phyloP scores from a whole-genome alignment of 2,113 vertebrate genomes.

The Pseudolaguvia tuberculata region DNA sequence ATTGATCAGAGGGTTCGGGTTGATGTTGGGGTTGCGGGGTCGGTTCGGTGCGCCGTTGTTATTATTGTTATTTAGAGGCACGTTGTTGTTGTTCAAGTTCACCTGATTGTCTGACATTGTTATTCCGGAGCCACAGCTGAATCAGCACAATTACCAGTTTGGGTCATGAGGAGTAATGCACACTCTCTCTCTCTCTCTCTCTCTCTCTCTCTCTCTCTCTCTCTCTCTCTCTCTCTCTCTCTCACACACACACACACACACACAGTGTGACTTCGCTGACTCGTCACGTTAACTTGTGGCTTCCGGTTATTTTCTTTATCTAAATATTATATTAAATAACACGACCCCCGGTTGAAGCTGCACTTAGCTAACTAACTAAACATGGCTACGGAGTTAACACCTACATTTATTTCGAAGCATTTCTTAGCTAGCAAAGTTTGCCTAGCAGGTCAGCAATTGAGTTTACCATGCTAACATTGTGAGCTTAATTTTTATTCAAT shows the following conservation, averaged over 20 bases:
- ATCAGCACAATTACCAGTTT: not conserved
- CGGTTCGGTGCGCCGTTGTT: constrained; percentile 75
- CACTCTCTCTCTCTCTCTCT: not conserved
- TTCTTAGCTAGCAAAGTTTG: not conserved
- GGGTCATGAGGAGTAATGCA: constrained; percentile 25
- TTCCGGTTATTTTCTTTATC: not conserved
- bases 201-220: not conserved
- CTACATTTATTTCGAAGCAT: not conserved
- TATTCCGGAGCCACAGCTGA: constrained; percentile 21
- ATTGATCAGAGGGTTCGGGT: constrained; percentile 95
- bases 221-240: not conserved
- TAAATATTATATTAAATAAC: not conserved
- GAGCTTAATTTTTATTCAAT: not conserved
- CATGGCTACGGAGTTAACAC: not conserved
- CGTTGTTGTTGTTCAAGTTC: constrained; percentile 71
- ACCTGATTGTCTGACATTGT: constrained; percentile 84
- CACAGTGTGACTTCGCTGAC: not conserved
- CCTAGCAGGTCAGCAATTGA: not conserved
- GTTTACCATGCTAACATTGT: not conserved
- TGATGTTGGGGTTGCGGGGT: constrained; percentile 82
- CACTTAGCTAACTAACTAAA: not conserved
- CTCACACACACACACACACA: not conserved
- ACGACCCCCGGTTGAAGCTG: not conserved
- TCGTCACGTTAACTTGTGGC: not conserved
- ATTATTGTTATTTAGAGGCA: constrained; percentile 73